A percentile compares a stretch with the other conserved stretches of the same genome.
Evolutionary conservation across 2,113 vertebrate species (phyloP).

Genomic region (Chaetorhynchus papuensis): DNA sequence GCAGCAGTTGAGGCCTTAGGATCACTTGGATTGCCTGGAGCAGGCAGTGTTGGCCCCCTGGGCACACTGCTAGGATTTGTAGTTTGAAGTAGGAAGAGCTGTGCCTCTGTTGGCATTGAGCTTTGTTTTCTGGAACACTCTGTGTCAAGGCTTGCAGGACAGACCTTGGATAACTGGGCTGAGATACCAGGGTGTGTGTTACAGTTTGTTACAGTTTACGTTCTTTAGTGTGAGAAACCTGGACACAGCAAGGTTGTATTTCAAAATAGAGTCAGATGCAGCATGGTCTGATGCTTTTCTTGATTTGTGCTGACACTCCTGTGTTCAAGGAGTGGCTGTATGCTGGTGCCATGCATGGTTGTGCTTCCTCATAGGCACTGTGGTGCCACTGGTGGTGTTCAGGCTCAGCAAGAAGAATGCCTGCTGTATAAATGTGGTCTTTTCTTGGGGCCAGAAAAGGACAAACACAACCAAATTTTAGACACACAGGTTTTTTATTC

Average conservation of each 20-base stretch:
- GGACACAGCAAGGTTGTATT: neutral
- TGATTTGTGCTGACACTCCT: neutral
- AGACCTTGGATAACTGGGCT: neutral
- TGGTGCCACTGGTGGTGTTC: neutral
- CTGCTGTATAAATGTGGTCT: neutral
- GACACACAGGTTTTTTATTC: neutral
- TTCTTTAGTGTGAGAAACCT: neutral
- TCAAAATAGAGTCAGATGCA: neutral
- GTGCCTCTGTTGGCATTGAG: neutral
- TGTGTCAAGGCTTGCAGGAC: rapidly evolving
- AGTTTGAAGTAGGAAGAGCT: neutral
- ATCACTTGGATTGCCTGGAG: neutral
- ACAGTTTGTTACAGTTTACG: neutral
- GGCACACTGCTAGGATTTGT: neutral
- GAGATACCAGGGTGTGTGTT: neutral
- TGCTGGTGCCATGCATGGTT: neutral
- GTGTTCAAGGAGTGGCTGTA: neutral
- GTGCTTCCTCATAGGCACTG: neutral
- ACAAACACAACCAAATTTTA: neutral
- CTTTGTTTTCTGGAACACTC: neutral
- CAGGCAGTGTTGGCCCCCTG: neutral
- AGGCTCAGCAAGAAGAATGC: neutral
- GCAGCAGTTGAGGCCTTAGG: neutral
- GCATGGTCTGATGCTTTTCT: neutral
- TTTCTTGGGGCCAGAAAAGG: neutral